A percentile compares a stretch with the other conserved stretches of the same genome.
Conservation (phyloP, 2,888 invertebrate species). For the Troides helena region DNA sequence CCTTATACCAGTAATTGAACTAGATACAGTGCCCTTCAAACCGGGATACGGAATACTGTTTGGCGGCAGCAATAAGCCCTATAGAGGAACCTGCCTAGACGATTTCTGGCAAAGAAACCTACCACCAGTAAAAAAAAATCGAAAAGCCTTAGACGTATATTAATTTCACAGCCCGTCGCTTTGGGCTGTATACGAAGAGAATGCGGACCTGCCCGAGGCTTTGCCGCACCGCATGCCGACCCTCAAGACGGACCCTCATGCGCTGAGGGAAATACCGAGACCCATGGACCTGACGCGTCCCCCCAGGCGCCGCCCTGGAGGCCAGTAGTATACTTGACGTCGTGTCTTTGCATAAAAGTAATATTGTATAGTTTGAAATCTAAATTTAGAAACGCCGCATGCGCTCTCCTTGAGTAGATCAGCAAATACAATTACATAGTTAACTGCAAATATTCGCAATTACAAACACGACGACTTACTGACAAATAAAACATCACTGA, state of each 20-base stretch:
- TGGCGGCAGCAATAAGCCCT: too few relatives aligned
- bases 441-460: background rate
- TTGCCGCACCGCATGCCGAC: constrained; percentile 59
- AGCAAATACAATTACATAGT: background rate
- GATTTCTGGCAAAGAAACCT: too few relatives aligned
- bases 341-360: background rate
- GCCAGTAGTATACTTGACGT: constrained; percentile 27
- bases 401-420: background rate
- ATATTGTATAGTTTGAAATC: background rate
- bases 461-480: too few relatives aligned
- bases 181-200: constrained; percentile 74
- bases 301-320: constrained; percentile 53
- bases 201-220: constrained; percentile 53
- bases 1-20: too few relatives aligned
- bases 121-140: too few relatives aligned
- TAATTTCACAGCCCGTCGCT: constrained; percentile 58
- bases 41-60: too few relatives aligned
- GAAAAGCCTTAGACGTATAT: background rate
- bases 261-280: constrained; percentile 67
- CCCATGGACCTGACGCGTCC: constrained; percentile 57
- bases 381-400: background rate
- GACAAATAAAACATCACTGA: too few relatives aligned
- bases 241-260: constrained; percentile 63
- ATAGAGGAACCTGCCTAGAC: too few relatives aligned
- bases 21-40: too few relatives aligned